phyloP scores from a whole-genome alignment of 2,888 invertebrate genomes.

The Lasioglossum vierecki region DNA sequence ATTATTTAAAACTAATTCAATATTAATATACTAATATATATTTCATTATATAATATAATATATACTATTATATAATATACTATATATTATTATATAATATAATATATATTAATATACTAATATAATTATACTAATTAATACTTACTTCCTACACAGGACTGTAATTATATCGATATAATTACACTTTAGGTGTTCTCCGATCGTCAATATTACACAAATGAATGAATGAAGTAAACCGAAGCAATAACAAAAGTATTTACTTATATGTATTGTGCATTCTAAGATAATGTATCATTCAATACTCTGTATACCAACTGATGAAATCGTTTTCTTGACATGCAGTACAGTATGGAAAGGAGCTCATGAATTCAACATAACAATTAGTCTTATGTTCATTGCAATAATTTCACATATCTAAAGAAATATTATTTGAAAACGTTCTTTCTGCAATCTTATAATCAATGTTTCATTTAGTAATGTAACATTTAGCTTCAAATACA shows the following conservation, averaged over 20 bases:
- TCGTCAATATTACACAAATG: slow-evolving; percentile 27
- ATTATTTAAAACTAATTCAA: slow-evolving; percentile 31
- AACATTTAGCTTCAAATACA: neutral
- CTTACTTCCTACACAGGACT: slow-evolving; percentile 28
- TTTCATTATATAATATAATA: too few species aligned
- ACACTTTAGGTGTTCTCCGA: slow-evolving; percentile 9
- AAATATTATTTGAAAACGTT: slow-evolving; percentile 54
- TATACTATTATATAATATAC: too few species aligned
- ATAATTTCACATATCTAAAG: slow-evolving; percentile 31
- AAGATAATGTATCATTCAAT: slow-evolving; percentile 24
- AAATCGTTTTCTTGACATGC: slow-evolving; percentile 15
- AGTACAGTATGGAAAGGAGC: slow-evolving; percentile 18
- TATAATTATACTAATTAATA: neutral
- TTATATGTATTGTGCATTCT: slow-evolving; percentile 39
- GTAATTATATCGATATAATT: slow-evolving; percentile 13
- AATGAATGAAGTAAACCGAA: slow-evolving; percentile 21
- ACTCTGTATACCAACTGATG: neutral
- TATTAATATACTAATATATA: slow-evolving; percentile 7
- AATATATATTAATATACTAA: too few species aligned
- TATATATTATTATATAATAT: too few species aligned
- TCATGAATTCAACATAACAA: slow-evolving; percentile 14
- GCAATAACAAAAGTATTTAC: slow-evolving; percentile 14
- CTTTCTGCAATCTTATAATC: neutral
- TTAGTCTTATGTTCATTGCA: slow-evolving; percentile 22
- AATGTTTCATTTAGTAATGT: neutral